phyloP scores from a whole-genome alignment of 2,797 vertebrate species.

The Anisognathus igniventris region DNA sequence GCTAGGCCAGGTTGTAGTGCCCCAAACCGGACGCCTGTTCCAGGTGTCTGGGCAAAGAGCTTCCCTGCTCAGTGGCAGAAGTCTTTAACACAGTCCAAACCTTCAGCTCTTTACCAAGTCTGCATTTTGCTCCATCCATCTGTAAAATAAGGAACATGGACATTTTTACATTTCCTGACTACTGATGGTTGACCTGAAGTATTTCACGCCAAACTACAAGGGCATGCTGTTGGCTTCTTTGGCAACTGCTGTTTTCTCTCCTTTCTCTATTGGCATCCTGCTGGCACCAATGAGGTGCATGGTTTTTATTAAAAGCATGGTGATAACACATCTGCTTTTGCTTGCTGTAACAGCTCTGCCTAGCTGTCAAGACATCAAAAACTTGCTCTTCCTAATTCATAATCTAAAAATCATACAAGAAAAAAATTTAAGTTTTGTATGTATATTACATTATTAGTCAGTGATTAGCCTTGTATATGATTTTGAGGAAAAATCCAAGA shows the following conservation, averaged over 20 bases:
- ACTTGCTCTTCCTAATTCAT: not conserved
- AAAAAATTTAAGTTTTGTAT: not conserved
- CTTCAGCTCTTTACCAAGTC: not conserved
- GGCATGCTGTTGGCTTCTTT: not conserved
- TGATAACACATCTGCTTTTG: not conserved
- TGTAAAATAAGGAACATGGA: not conserved
- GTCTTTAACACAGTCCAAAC: not conserved
- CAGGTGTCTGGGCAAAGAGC: not conserved
- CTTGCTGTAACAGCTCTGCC: not conserved
- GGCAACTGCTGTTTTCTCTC: not conserved
- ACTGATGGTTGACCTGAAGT: not conserved
- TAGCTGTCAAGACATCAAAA: not conserved
- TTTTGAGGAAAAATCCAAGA: not conserved
- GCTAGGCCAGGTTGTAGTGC: rapidly evolving
- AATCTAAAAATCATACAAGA: not conserved
- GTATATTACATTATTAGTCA: not conserved
- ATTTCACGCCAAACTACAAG: not conserved
- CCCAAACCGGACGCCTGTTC: rapidly evolving
- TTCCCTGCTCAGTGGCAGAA: not conserved
- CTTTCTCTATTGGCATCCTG: not conserved
- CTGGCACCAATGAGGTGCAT: not conserved
- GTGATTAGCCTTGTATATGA: not conserved
- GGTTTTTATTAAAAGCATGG: not conserved
- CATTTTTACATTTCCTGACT: not conserved
- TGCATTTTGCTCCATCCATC: not conserved